Evolutionary conservation across 2,888 invertebrate genomes (phyloP).

Genomic region (Coelopa pilipes): DNA sequence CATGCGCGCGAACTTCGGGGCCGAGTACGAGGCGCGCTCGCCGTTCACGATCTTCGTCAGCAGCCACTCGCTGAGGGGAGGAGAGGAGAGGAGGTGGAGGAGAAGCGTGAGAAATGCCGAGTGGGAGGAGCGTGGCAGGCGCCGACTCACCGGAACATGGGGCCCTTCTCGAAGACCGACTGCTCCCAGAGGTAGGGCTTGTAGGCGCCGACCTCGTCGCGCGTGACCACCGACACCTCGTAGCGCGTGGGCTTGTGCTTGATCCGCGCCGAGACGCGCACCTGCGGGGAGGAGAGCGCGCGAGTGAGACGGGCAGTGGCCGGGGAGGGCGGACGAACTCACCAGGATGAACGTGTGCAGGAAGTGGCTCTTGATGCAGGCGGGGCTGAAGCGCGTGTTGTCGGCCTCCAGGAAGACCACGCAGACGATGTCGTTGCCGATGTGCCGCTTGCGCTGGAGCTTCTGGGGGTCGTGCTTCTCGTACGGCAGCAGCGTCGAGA

Average conservation of each 20-base stretch:
- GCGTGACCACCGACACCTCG: conserved; percentile 91
- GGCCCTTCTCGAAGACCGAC: conserved; percentile 92
- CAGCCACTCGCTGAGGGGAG: conserved; percentile 79
- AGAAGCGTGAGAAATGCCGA: conserved; percentile 4
- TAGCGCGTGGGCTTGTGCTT: conserved; percentile 88
- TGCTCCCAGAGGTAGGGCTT: conserved; percentile 97
- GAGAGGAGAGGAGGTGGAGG: conserved; percentile 12
- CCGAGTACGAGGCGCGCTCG: conserved; percentile 92
- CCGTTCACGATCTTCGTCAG: conserved; percentile 94
- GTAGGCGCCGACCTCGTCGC: conserved; percentile 95
- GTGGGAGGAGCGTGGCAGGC: too few relatives aligned
- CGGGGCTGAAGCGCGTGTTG: conserved; percentile 90
- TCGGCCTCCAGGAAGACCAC: conserved; percentile 94
- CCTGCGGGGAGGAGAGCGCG: too few relatives aligned
- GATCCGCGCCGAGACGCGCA: conserved; percentile 87
- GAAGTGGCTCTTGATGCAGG: conserved; percentile 95
- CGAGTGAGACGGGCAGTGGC: too few relatives aligned
- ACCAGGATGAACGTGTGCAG: conserved; percentile 90
- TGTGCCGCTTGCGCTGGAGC: conserved; percentile 90
- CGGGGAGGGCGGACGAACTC: conserved; percentile 41
- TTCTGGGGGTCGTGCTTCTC: conserved; percentile 94
- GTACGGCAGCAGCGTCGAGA: conserved; percentile 89
- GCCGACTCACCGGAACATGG: conserved; percentile 87
- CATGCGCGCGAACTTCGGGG: conserved; percentile 95
- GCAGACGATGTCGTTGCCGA: conserved; percentile 95